Conservation (phyloP, 2,797 vertebrate genomes). For the Ceyx erithaca region DNA sequence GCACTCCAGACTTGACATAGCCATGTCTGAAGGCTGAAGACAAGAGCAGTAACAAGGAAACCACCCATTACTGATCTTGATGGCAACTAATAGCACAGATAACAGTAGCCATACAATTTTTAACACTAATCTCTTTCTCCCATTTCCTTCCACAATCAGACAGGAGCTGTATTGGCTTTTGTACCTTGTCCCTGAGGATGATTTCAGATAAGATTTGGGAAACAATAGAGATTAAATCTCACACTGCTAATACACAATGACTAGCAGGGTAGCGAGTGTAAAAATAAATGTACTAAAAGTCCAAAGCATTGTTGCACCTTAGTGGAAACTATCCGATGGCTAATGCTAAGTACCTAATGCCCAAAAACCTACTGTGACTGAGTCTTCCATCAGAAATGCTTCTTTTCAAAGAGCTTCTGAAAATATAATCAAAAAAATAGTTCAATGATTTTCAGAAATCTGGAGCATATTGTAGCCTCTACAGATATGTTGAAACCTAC, state of each 20-base stretch:
- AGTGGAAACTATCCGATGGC: neutral
- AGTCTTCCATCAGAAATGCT: neutral
- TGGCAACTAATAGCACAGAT: neutral
- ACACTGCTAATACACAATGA: neutral
- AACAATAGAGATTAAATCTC: neutral
- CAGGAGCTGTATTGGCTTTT: neutral
- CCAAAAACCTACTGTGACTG: neutral
- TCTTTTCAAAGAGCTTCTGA: neutral
- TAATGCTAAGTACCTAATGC: neutral
- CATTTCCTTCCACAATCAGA: neutral
- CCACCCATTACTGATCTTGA: neutral
- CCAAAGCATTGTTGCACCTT: neutral
- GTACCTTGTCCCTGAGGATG: neutral
- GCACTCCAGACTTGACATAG: neutral
- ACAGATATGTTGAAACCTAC: neutral
- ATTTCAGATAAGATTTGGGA: neutral
- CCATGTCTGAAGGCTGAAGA: neutral
- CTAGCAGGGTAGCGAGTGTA: neutral
- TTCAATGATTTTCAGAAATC: neutral
- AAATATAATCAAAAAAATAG: conserved; percentile 5
- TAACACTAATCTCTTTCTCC: neutral
- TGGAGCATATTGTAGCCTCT: neutral
- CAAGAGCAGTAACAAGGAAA: neutral
- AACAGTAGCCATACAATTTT: neutral
- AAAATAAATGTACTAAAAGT: neutral